Evolutionary conservation across 1,140 invertebrate genomes (phyloP).

Genomic region (Psix sp.): DNA sequence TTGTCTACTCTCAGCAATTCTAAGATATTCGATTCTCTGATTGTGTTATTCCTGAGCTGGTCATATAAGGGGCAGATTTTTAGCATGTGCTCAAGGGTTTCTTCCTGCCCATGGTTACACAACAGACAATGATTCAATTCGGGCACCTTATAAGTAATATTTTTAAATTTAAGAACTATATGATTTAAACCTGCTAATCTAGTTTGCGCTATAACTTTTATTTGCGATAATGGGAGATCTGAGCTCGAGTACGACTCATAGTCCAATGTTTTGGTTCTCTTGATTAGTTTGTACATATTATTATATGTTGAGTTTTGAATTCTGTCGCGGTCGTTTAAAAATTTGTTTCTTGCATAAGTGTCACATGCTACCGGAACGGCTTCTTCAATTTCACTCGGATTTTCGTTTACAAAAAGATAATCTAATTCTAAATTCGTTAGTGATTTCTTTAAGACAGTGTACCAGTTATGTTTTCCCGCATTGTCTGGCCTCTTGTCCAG

Average conservation of each 20-base stretch:
- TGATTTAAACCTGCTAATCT: not conserved
- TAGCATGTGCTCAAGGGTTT: conserved; percentile 1
- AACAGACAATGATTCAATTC: not conserved
- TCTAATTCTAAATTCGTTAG: not conserved
- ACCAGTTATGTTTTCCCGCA: not conserved
- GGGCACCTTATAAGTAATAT: not conserved
- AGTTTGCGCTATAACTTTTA: not conserved
- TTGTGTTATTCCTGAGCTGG: not conserved
- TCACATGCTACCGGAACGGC: not conserved
- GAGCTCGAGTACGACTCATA: not conserved
- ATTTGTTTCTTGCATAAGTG: not conserved
- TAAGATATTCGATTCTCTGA: too few relatives aligned
- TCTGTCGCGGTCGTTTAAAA: not conserved
- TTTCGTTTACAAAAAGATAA: not conserved
- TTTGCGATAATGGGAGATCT: not conserved
- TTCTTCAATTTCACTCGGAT: not conserved
- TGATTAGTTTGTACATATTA: conserved; percentile 1
- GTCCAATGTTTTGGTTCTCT: not conserved
- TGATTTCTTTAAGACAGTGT: too few relatives aligned
- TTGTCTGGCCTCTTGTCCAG: not conserved
- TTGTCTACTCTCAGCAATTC: too few relatives aligned
- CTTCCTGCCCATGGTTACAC: not conserved
- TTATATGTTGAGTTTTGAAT: not conserved
- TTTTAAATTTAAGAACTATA: not conserved
- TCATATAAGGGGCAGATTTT: not conserved